Percentiles rank a stretch among this genome's conserved stretches.
Conservation (phyloP, 2,888 invertebrate species). For the Euzophera pinguis region DNA sequence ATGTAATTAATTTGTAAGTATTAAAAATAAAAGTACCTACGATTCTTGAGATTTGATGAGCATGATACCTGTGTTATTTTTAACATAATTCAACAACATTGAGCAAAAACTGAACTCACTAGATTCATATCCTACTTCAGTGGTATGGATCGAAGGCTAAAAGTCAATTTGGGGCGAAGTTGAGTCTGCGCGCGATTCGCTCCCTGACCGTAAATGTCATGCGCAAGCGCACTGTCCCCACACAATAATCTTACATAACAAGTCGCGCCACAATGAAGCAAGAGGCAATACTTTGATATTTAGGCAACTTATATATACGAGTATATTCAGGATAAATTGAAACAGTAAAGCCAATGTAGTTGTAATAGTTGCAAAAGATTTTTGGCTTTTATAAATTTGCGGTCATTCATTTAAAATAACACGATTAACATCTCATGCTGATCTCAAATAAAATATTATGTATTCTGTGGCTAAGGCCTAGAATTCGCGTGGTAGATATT, state of each 20-base stretch:
- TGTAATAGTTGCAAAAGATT: too few relatives aligned
- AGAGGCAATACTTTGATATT: conserved; percentile 22
- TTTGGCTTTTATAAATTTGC: too few relatives aligned
- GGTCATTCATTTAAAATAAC: conserved; percentile 17
- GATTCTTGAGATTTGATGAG: too few relatives aligned
- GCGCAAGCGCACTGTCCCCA: conserved; percentile 51
- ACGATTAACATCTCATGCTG: too few relatives aligned
- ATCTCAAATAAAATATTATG: too few relatives aligned
- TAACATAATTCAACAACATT: neutral
- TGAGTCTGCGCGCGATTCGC: conserved; percentile 48
- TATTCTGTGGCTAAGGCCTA: conserved; percentile 29
- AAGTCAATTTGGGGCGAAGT: conserved; percentile 60
- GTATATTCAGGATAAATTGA: conserved; percentile 14
- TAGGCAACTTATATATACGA: too few relatives aligned
- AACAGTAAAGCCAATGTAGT: neutral
- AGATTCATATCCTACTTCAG: conserved; percentile 51
- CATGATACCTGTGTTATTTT: too few relatives aligned
- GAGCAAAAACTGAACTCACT: conserved; percentile 22
- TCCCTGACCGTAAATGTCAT: conserved; percentile 62
- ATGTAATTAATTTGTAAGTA: too few relatives aligned
- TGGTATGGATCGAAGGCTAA: conserved; percentile 46
- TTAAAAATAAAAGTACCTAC: too few relatives aligned
- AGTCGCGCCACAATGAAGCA: conserved; percentile 23
- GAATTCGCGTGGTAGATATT: conserved; percentile 61
- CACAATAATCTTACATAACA: conserved; percentile 47